Conservation (phyloP, 92 coral and sea anemone species). For the Chrysogorgia sp. region DNA sequence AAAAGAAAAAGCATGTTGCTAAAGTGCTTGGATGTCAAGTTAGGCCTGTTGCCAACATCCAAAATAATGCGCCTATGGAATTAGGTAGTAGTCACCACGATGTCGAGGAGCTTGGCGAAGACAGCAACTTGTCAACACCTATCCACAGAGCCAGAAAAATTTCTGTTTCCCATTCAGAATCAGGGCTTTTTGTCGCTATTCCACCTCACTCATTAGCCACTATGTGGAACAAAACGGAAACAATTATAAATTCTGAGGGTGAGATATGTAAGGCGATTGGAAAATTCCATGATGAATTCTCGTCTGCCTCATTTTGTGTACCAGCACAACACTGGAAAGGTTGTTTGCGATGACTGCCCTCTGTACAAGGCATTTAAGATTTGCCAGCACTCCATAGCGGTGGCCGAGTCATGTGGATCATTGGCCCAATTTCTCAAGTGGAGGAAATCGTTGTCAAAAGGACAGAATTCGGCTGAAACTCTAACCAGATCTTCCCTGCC, state of each 20-base stretch:
- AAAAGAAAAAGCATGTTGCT: slow-evolving; percentile 7
- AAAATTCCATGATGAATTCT: slow-evolving; percentile 24
- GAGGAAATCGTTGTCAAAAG: slow-evolving; percentile 8
- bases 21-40: slow-evolving; percentile 14
- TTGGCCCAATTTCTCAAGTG: slow-evolving; percentile 21
- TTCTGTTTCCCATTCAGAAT: slow-evolving; percentile 13
- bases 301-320: slow-evolving; percentile 32
- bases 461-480: slow-evolving; percentile 32
- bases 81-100: too few relatives aligned
- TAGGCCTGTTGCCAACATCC: slow-evolving; percentile 6
- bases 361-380: slow-evolving; percentile 32
- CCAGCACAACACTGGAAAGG: slow-evolving; percentile 34
- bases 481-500: slow-evolving; percentile 28
- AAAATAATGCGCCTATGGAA: not conserved
- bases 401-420: slow-evolving; percentile 22
- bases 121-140: not conserved
- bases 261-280: not conserved
- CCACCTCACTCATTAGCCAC: slow-evolving; percentile 10
- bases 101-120: not conserved
- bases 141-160: not conserved
- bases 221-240: slow-evolving; percentile 3
- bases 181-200: slow-evolving; percentile 3
- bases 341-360: slow-evolving; percentile 38
- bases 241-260: not conserved
- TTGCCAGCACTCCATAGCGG: slow-evolving; percentile 35